These are phyloP conservation scores for Dasypogon diadema DNA, from an alignment of 2,888 invertebrate species.

Conservation along the genomic window DNA sequence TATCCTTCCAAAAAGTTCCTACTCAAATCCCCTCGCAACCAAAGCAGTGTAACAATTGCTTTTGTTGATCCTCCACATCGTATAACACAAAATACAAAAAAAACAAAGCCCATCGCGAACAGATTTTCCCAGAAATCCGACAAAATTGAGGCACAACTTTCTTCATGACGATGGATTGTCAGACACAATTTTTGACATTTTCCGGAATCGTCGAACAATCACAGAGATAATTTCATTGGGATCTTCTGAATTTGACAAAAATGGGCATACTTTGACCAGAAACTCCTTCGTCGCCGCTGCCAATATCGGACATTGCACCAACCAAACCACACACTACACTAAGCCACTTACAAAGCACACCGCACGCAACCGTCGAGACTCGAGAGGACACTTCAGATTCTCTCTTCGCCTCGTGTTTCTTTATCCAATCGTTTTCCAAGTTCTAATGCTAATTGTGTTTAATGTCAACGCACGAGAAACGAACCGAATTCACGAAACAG, in stretches of 20 bases:
- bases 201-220: not conserved
- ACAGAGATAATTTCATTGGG: not conserved
- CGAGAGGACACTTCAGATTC: too few species aligned
- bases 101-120: not conserved
- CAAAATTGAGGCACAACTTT: too few species aligned
- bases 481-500: too few species aligned
- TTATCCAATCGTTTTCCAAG: too few species aligned
- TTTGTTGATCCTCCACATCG: not conserved
- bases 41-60: not conserved
- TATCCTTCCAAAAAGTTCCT: too few species aligned
- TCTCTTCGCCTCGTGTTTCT: too few species aligned
- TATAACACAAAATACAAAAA: not conserved
- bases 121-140: constrained; percentile 1
- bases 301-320: constrained; percentile 82
- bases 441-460: too few species aligned
- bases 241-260: not conserved
- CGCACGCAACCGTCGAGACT: constrained; percentile 46
- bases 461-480: too few species aligned
- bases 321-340: constrained; percentile 58
- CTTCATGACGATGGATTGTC: not conserved
- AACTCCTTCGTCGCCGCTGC: constrained; percentile 83
- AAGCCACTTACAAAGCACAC: constrained; percentile 47
- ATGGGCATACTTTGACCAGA: constrained; percentile 81
- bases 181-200: not conserved
- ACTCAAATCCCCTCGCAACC: too few species aligned